Evolutionary conservation across 1,140 invertebrate species (phyloP).

Genomic region (Megalonaias nervosa): DNA sequence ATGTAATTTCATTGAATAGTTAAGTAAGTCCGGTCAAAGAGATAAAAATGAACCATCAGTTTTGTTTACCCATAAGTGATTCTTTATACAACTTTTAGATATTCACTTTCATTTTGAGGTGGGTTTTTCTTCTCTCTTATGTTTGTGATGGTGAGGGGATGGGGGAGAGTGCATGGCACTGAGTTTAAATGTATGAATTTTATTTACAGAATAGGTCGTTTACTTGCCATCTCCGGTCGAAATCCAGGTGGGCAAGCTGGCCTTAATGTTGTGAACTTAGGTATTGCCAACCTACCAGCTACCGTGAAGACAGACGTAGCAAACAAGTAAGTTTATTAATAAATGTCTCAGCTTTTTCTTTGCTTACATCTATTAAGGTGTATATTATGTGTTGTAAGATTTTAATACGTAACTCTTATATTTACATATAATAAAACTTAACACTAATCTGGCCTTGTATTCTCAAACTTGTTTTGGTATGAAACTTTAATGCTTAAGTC

Average conservation of each 20-base stretch:
- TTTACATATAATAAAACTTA: no score
- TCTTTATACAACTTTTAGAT: not conserved
- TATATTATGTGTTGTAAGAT: not conserved
- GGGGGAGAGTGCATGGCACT: not conserved
- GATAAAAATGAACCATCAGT: no score
- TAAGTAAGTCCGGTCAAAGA: not conserved
- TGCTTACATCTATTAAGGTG: not conserved
- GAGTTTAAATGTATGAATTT: slow-evolving; percentile 1
- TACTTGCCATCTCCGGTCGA: slow-evolving; percentile 23
- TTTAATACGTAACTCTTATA: not conserved
- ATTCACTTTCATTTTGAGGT: not conserved
- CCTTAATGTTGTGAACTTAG: slow-evolving; percentile 29
- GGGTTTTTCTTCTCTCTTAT: no score
- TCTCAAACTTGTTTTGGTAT: no score
- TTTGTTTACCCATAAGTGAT: not conserved
- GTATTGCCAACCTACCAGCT: slow-evolving; percentile 24
- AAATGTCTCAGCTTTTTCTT: not conserved
- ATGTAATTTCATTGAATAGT: not conserved
- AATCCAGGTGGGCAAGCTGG: slow-evolving; percentile 20
- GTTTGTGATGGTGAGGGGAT: no score
- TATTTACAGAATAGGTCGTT: slow-evolving; percentile 22
- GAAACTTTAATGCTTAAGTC: no score
- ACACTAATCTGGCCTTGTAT: no score
- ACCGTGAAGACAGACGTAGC: slow-evolving; percentile 34
- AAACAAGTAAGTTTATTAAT: slow-evolving; percentile 21